Evolutionary conservation across 2,113 vertebrate species (phyloP).

Genomic region (Coracopsis vasa): DNA sequence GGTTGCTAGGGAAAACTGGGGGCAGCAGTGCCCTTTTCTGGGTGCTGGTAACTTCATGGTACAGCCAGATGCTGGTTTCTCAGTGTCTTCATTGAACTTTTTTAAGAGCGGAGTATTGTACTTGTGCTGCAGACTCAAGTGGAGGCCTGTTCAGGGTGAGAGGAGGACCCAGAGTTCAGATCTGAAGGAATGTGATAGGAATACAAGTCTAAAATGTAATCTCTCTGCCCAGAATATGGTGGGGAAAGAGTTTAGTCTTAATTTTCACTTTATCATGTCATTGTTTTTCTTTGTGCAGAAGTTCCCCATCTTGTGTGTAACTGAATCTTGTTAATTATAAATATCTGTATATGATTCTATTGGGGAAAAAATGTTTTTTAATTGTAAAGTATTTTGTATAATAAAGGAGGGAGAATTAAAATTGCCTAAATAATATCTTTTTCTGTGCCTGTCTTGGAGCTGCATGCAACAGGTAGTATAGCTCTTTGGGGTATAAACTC

Average conservation of each 20-base stretch:
- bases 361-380: constrained; percentile 62
- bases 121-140: neutral
- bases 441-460: neutral
- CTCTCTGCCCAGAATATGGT: neutral
- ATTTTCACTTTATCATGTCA: constrained; percentile 7
- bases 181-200: neutral
- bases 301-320: constrained; percentile 4
- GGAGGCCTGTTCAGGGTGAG: neutral
- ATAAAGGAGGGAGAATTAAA: constrained; percentile 48
- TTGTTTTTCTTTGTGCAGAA: constrained; percentile 6
- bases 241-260: constrained; percentile 30
- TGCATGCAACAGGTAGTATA: neutral
- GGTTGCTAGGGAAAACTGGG: neutral
- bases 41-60: neutral
- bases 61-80: neutral
- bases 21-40: neutral
- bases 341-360: constrained; percentile 71
- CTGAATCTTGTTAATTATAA: constrained; percentile 68
- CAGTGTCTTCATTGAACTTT: neutral
- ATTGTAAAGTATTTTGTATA: constrained; percentile 76
- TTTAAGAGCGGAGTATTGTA: neutral
- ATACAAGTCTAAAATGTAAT: neutral
- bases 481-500: neutral
- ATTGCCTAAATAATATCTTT: neutral
- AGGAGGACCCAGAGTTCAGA: neutral